Evolutionary conservation across 2,888 invertebrate species (phyloP).

Genomic region (Drepanosiphum platanoidis): DNA sequence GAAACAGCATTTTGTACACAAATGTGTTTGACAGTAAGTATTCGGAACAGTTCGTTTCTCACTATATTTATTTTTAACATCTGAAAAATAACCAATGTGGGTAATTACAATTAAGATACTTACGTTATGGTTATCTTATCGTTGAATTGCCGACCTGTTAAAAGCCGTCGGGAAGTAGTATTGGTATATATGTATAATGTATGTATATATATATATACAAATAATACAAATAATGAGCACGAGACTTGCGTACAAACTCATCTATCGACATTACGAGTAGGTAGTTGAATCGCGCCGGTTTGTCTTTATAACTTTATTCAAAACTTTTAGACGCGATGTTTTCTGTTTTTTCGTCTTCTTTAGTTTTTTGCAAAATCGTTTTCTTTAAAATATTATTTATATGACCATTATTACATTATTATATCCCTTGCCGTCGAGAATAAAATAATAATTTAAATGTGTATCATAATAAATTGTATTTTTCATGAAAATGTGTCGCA

Average conservation of each 20-base stretch:
- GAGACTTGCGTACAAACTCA: neutral
- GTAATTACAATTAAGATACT: constrained; percentile 14
- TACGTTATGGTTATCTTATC: constrained; percentile 40
- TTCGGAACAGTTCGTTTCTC: neutral
- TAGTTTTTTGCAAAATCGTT: constrained; percentile 32
- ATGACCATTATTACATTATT: neutral
- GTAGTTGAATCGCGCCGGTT: constrained; percentile 19
- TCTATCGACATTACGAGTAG: neutral
- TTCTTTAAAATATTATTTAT: constrained; percentile 20
- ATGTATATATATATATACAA: neutral
- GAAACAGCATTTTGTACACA: too few species aligned
- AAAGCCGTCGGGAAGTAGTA: neutral
- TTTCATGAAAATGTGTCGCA: constrained; percentile 2
- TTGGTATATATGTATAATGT: too few species aligned
- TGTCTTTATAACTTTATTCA: neutral
- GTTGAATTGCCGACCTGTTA: neutral
- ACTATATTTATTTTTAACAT: constrained; percentile 11
- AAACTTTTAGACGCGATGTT: neutral
- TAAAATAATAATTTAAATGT: neutral
- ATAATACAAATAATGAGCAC: neutral
- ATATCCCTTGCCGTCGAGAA: neutral
- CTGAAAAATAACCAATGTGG: constrained; percentile 13
- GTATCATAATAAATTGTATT: neutral
- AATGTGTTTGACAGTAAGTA: too few species aligned
- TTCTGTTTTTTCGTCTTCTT: constrained; percentile 33